Conservation (phyloP, 2,113 vertebrate genomes). For the Notarius quadriscutis region DNA sequence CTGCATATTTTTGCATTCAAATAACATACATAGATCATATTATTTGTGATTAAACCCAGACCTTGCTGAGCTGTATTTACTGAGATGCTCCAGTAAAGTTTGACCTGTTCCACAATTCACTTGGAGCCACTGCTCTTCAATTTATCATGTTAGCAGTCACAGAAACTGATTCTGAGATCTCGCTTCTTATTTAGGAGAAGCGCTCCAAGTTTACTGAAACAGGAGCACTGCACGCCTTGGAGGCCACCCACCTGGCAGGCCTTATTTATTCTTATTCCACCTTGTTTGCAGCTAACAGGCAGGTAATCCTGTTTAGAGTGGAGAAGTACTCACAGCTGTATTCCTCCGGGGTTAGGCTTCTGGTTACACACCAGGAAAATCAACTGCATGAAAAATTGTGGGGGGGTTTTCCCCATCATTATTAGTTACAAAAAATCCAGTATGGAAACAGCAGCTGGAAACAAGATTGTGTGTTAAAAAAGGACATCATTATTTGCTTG, state of each 20-base stretch:
- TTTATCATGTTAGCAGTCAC: not conserved
- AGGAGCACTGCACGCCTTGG: not conserved
- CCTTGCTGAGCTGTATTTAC: not conserved
- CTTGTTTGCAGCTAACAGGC: too few relatives aligned
- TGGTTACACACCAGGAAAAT: not conserved
- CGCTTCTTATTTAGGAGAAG: not conserved
- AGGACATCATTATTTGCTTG: not conserved
- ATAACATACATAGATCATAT: not conserved
- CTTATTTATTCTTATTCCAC: too few relatives aligned
- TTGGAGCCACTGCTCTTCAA: not conserved
- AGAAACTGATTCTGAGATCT: not conserved
- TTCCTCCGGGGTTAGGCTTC: not conserved
- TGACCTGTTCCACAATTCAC: not conserved
- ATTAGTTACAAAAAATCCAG: too few relatives aligned
- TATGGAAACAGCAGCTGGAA: not conserved
- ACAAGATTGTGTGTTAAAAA: not conserved
- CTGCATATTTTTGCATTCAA: not conserved
- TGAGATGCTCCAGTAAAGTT: not conserved
- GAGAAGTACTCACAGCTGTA: not conserved
- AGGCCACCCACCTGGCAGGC: not conserved
- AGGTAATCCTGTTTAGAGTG: not conserved
- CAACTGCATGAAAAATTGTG: not conserved
- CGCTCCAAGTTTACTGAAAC: not conserved
- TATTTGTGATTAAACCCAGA: not conserved
- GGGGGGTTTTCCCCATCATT: too few relatives aligned